phyloP scores from a whole-genome alignment of 2,888 invertebrate species.

The Scaptomyza parva region DNA sequence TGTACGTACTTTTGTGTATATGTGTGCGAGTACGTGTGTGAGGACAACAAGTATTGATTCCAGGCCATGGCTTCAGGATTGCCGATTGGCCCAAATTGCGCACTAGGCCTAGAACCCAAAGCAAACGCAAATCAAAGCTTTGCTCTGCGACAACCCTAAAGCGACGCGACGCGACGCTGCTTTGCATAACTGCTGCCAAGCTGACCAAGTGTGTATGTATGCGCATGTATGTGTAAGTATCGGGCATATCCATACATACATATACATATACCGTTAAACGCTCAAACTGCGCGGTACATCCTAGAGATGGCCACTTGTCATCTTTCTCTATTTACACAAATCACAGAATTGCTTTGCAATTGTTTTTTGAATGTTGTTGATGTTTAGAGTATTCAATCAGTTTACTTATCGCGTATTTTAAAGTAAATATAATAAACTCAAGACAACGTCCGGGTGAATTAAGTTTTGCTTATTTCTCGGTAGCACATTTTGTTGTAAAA shows the following conservation, averaged over 20 bases:
- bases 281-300: conserved; percentile 7
- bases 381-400: no score
- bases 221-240: conserved; percentile 23
- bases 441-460: no score
- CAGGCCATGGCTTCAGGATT: conserved; percentile 64
- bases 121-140: conserved; percentile 58
- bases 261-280: conserved; percentile 3
- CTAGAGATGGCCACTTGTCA: conserved; percentile 18
- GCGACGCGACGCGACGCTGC: conserved; percentile 48
- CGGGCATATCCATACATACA: conserved; percentile 39
- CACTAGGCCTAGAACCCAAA: conserved; percentile 46
- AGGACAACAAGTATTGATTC: conserved; percentile 76
- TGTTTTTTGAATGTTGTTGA: no score
- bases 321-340: neutral
- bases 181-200: conserved; percentile 62
- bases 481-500: no score
- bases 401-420: no score
- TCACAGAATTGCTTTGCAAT: no score
- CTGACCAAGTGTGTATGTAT: conserved; percentile 31
- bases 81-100: conserved; percentile 52
- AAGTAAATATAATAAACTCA: no score
- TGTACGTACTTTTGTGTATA: conserved; percentile 16
- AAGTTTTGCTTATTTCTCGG: no score
- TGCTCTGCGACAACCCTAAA: conserved; percentile 63
- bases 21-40: conserved; percentile 23